phyloP scores from a whole-genome alignment of 2,113 vertebrate species.

The Ceyx melanurus region DNA sequence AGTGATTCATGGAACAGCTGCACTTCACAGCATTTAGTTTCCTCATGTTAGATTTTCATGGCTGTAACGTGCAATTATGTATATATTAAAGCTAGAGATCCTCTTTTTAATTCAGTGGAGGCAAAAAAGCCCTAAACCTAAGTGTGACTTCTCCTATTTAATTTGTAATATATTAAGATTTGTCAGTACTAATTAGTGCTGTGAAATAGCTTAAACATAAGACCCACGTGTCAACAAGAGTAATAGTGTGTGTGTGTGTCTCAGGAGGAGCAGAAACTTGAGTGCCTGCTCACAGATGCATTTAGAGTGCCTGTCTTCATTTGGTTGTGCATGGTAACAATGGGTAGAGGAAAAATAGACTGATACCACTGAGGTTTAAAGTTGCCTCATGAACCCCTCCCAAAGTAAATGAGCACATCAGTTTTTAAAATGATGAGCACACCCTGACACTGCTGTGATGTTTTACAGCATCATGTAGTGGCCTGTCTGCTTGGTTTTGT shows the following conservation, averaged over 20 bases:
- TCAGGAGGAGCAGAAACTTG: slow-evolving; percentile 6
- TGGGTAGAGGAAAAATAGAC: not conserved
- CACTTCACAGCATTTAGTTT: not conserved
- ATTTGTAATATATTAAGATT: slow-evolving; percentile 58
- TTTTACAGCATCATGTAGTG: accelerated
- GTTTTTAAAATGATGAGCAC: not conserved
- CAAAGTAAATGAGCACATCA: not conserved
- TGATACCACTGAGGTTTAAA: not conserved
- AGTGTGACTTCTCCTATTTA: slow-evolving; percentile 43
- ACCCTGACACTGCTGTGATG: not conserved
- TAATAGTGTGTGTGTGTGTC: not conserved
- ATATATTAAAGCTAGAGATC: slow-evolving; percentile 20
- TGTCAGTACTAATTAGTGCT: slow-evolving; percentile 31
- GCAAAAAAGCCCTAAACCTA: not conserved
- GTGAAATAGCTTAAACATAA: slow-evolving; percentile 38
- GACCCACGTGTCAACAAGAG: slow-evolving; percentile 9
- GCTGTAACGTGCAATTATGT: slow-evolving; percentile 23
- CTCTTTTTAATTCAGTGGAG: not conserved
- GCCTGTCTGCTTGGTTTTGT: not conserved
- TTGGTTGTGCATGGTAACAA: not conserved
- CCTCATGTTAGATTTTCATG: slow-evolving; percentile 16
- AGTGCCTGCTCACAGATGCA: not conserved
- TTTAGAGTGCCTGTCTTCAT: not conserved
- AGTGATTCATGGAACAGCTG: not conserved
- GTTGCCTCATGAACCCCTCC: not conserved